Evolutionary conservation across 2,888 invertebrate species (phyloP).

Genomic region (Eulithis testata): DNA sequence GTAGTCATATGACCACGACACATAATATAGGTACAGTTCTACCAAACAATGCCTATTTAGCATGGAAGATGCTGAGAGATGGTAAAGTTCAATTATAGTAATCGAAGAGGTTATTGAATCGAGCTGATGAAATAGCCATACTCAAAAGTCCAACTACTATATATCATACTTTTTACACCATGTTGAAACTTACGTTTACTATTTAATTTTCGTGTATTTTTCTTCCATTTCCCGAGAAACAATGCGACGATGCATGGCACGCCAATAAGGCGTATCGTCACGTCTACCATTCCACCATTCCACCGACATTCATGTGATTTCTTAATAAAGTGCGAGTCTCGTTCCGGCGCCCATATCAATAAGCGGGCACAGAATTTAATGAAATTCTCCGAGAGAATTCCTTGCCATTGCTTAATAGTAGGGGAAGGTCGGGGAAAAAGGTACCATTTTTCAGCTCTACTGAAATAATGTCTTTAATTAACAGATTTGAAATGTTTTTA

Average conservation of each 20-base stretch:
- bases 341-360: slow-evolving; percentile 79
- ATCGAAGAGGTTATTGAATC: too few species aligned
- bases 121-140: too few species aligned
- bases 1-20: too few species aligned
- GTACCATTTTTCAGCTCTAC: slow-evolving; percentile 4
- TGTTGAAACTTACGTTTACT: not conserved
- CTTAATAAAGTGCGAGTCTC: slow-evolving; percentile 79
- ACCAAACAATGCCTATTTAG: too few species aligned
- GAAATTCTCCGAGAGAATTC: slow-evolving; percentile 70
- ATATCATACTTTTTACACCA: too few species aligned
- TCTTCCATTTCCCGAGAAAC: slow-evolving; percentile 28
- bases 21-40: too few species aligned
- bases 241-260: slow-evolving; percentile 46
- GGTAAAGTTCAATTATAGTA: too few species aligned
- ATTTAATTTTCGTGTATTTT: slow-evolving; percentile 1
- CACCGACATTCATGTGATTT: slow-evolving; percentile 77
- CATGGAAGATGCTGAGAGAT: too few species aligned
- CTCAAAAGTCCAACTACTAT: too few species aligned
- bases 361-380: slow-evolving; percentile 72
- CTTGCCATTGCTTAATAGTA: slow-evolving; percentile 60
- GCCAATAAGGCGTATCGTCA: slow-evolving; percentile 75
- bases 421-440: slow-evolving; percentile 8
- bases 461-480: not conserved
- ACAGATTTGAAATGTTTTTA: too few species aligned
- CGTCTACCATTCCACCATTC: slow-evolving; percentile 62